Evolutionary conservation across 2,113 vertebrate genomes (phyloP).

Genomic region (Tetraodon nigroviridis): DNA sequence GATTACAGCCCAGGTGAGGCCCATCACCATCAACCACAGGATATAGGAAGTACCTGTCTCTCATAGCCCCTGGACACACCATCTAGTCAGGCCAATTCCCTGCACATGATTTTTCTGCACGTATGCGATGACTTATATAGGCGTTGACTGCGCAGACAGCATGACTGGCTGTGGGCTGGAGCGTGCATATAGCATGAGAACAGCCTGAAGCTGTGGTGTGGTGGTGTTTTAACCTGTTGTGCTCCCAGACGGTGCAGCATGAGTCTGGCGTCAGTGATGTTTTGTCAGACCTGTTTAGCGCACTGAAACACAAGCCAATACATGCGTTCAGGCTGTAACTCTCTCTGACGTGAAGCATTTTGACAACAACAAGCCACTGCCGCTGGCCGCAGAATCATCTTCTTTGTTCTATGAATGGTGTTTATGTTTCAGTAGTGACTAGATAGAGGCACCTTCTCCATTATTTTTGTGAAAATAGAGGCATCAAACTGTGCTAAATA

Average conservation of each 20-base stretch:
- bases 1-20: constrained; percentile 92
- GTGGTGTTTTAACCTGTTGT: constrained; percentile 56
- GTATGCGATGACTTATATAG: constrained; percentile 3
- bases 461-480: background rate
- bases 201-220: constrained; percentile 41
- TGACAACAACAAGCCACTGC: constrained; percentile 16
- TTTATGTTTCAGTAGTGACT: constrained; percentile 1
- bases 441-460: no score
- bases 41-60: constrained; percentile 85
- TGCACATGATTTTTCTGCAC: background rate
- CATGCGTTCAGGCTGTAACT: constrained; percentile 33
- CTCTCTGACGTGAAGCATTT: constrained; percentile 30
- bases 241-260: constrained; percentile 57
- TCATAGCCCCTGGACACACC: constrained; percentile 53
- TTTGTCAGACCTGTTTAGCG: constrained; percentile 48
- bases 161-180: constrained; percentile 10
- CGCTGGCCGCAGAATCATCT: background rate
- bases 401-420: constrained; percentile 4
- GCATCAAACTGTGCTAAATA: constrained; percentile 43
- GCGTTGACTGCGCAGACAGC: constrained; percentile 11
- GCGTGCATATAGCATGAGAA: constrained; percentile 35
- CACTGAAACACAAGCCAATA: constrained; percentile 51
- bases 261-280: constrained; percentile 49
- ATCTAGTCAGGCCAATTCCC: constrained; percentile 9
- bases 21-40: constrained; percentile 80